Conservation (phyloP, 2,888 invertebrate genomes). For the Trypoxylon attenuatum region DNA sequence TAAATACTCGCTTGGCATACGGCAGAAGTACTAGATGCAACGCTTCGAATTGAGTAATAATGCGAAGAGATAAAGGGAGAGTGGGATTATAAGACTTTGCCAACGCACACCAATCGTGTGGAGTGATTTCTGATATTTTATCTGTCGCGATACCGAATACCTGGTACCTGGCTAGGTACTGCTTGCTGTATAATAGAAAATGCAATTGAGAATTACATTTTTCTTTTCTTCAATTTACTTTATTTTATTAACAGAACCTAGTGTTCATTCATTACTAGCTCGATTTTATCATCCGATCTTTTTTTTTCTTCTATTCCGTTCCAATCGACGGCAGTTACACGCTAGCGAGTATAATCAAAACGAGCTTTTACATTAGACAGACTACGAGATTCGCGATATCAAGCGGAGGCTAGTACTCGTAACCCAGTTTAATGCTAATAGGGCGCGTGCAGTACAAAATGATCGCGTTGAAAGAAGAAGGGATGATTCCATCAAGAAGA, state of each 20-base stretch:
- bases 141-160: constrained; percentile 8
- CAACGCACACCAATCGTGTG: background rate
- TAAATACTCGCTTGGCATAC: background rate
- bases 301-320: too few species aligned
- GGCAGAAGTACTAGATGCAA: background rate
- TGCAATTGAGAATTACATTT: background rate
- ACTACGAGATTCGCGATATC: constrained; percentile 4
- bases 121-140: constrained; percentile 21
- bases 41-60: background rate
- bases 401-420: constrained; percentile 15
- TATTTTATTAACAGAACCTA: too few species aligned
- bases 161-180: background rate
- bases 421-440: constrained; percentile 29
- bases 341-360: too few species aligned
- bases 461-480: constrained; percentile 18
- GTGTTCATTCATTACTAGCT: too few species aligned
- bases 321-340: too few species aligned
- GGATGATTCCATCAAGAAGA: constrained; percentile 25
- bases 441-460: constrained; percentile 8
- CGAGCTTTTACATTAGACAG: too few species aligned
- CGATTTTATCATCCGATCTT: too few species aligned
- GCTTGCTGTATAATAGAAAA: background rate
- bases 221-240: too few species aligned
- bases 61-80: too few species aligned
- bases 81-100: background rate